These are phyloP conservation scores for Nycticryphes semicollaris DNA, from an alignment of 2,113 vertebrate genomes.

Conservation along the genomic window DNA sequence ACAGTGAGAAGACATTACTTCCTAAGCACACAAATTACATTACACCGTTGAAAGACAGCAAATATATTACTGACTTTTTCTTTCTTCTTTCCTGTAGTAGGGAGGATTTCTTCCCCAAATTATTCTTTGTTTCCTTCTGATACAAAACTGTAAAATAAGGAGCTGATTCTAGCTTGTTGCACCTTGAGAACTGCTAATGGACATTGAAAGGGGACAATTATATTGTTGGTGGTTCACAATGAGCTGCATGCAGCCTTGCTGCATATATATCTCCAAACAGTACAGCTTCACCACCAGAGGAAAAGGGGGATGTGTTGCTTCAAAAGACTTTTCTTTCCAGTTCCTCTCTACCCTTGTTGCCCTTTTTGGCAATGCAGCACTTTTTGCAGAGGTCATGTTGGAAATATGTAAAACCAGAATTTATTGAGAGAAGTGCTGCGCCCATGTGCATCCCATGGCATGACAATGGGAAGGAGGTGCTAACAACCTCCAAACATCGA, in stretches of 20 bases:
- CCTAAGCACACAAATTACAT: fast-evolving
- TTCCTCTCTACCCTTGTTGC: neutral
- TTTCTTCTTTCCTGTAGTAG: neutral
- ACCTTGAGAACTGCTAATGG: neutral
- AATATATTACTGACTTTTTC: neutral
- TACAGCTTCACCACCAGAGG: neutral
- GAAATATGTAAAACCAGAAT: neutral
- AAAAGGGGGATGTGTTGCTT: neutral
- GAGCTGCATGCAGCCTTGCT: neutral
- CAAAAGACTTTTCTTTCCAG: neutral
- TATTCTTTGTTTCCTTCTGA: neutral
- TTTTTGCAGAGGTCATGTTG: neutral
- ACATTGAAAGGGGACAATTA: neutral
- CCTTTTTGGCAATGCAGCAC: neutral
- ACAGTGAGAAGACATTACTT: neutral
- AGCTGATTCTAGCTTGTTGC: neutral
- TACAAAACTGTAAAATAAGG: neutral
- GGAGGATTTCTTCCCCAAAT: neutral
- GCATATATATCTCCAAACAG: neutral
- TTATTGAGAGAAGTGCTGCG: neutral
- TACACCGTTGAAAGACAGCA: neutral
- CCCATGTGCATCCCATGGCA: neutral
- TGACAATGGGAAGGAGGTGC: neutral
- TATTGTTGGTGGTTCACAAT: fast-evolving
- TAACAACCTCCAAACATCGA: neutral